Percentiles rank a stretch among this genome's conserved stretches.
Evolutionary conservation across 2,888 invertebrate species (phyloP).

Genomic region (Choristoneura rosaceana): DNA sequence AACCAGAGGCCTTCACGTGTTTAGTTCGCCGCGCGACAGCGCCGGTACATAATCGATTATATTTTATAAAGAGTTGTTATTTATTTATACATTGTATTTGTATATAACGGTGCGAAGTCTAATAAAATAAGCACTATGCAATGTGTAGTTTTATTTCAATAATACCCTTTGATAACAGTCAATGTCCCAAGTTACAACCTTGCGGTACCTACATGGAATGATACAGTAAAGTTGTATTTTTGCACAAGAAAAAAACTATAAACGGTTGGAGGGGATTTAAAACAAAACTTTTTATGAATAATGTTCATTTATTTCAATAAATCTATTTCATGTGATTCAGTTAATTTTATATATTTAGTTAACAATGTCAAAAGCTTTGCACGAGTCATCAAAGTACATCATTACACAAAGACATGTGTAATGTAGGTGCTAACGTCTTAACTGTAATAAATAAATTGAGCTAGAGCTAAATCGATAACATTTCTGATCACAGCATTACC

Average conservation of each 20-base stretch:
- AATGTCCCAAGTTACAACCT: background rate
- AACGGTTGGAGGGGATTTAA: background rate
- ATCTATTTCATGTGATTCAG: constrained; percentile 8
- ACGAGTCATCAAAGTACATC: background rate
- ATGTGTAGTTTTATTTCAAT: constrained; percentile 58
- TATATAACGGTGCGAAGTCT: constrained; percentile 82
- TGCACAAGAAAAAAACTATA: background rate
- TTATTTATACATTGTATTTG: constrained; percentile 84
- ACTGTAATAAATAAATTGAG: background rate
- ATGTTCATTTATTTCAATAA: constrained; percentile 16
- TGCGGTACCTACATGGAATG: constrained; percentile 8
- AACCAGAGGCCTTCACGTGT: constrained; percentile 71
- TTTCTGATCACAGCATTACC: background rate
- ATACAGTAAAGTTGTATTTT: background rate
- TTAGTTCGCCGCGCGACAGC: constrained; percentile 57
- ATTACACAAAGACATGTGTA: background rate
- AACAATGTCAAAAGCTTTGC: constrained; percentile 11
- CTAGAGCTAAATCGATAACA: background rate
- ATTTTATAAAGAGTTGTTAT: constrained; percentile 83
- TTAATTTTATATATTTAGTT: constrained; percentile 6
- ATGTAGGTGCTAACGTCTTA: background rate
- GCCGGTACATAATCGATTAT: constrained; percentile 66
- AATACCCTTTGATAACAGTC: background rate
- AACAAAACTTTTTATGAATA: background rate
- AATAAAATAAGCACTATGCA: constrained; percentile 80